Percentiles rank a stretch among this genome's conserved stretches.
phyloP scores from a whole-genome alignment of 2,113 vertebrate genomes.

The human region DNA sequence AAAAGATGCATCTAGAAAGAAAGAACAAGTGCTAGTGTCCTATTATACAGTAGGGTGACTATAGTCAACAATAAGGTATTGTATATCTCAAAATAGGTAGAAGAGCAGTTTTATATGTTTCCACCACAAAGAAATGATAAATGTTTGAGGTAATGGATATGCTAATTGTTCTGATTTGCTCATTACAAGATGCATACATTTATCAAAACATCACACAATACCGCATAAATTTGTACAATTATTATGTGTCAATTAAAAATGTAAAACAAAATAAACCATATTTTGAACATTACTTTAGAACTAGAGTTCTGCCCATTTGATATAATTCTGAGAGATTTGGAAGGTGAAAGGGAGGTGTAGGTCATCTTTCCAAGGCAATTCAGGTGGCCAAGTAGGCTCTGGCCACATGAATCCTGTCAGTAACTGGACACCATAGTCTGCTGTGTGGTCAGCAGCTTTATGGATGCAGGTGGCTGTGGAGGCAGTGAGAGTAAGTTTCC shows the following conservation, averaged over 20 bases:
- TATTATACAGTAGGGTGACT: neutral
- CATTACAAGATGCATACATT: neutral
- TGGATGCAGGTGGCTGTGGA: neutral
- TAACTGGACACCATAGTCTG: neutral
- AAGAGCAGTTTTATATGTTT: neutral
- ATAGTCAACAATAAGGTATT: neutral
- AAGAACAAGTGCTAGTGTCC: neutral
- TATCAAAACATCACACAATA: neutral
- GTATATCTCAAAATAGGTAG: neutral
- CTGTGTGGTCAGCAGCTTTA: neutral
- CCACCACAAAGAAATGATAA: neutral
- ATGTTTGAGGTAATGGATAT: neutral
- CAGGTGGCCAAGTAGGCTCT: neutral
- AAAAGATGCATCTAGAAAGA: neutral
- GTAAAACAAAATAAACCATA: neutral
- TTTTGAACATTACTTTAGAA: slow-evolving; percentile 23
- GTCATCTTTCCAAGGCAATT: neutral
- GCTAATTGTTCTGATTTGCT: neutral
- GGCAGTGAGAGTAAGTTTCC: neutral
- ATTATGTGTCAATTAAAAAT: neutral
- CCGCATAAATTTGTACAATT: neutral
- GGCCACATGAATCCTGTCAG: neutral
- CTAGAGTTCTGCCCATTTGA: neutral
- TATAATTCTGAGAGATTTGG: neutral
- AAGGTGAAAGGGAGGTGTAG: neutral